Evolutionary conservation across 2,888 invertebrate genomes (phyloP), one percentile per base, ranked within the genome.

Genomic region (Ceraclea dissimilis): DNA sequence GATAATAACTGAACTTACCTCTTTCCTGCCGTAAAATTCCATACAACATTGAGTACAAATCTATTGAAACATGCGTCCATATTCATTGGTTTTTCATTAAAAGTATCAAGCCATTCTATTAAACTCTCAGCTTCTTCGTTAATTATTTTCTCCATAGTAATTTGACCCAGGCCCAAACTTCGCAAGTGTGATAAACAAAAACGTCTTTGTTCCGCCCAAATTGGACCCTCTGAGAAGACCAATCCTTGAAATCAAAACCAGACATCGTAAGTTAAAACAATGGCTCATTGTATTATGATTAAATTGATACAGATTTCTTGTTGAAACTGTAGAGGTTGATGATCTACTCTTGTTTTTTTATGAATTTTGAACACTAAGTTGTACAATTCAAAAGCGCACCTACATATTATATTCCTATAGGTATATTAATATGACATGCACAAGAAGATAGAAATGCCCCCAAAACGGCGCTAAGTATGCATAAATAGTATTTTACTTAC

Each of bases 21-120:
- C 69, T 78, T 71, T 64, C 86, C 85, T 50, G 87, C 86, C 51
- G 85, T 76, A 71, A 84, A 81, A 19, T 78, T 79, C 88, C 88
- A 88, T 17, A 87, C 67, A 0, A 82, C 78, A 67, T 88, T 88
- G 60, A 87, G 69, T 1, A 86, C 81, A 0, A 83, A 78, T 39
- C 83, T 71, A 55, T 84, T 82, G 44, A 87, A 79, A 1, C 76
- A 69, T 10, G 69, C 70, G 59, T 78, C 76, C 62, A 83, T 75
- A 46, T 69, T 69, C 1, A 85, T 71, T 0, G 79, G 69, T 61
- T 62, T 66, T 19, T 62, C 66, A 1, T 59, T 63, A 56, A 68
- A 70, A 16, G 63, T 67, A 34, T 67, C 68, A 31, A 77, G 76
- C 63, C 68, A 68, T 10, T 73, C 67, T 1, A 85, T 67, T 26